phyloP scores from a whole-genome alignment of 2,113 vertebrate genomes.

The Hydrolagus affinis region DNA sequence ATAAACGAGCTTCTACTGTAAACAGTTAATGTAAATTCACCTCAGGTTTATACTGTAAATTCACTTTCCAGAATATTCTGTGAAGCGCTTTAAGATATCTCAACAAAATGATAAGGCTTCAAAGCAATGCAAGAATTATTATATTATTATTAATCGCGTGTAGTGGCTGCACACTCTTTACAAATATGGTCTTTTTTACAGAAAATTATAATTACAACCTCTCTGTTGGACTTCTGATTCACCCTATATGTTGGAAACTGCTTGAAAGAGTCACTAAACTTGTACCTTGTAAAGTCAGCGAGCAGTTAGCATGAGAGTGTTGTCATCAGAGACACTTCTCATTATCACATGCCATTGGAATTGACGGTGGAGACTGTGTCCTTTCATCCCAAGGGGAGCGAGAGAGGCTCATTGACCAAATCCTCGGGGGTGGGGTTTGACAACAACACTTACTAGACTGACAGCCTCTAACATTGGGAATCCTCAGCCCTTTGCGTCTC shows the following conservation, averaged over 20 bases:
- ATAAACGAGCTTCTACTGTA: too few relatives aligned
- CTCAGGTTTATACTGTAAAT: too few relatives aligned
- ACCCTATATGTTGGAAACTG: not conserved
- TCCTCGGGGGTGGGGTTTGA: conserved; percentile 19
- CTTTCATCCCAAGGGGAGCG: conserved; percentile 12
- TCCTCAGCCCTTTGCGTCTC: not conserved
- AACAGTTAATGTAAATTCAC: too few relatives aligned
- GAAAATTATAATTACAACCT: not conserved
- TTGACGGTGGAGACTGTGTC: not conserved
- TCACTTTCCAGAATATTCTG: too few relatives aligned
- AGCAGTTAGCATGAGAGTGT: not conserved
- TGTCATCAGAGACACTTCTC: not conserved
- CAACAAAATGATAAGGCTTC: too few relatives aligned
- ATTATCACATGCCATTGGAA: conserved; percentile 29
- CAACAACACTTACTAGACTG: not conserved
- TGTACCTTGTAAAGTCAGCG: too few relatives aligned
- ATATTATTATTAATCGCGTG: too few relatives aligned
- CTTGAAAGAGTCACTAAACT: not conserved
- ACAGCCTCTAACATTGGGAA: conserved; percentile 21
- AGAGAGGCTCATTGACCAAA: not conserved
- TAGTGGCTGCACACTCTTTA: too few relatives aligned
- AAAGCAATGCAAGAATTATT: too few relatives aligned
- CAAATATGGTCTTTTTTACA: too few relatives aligned
- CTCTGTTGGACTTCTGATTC: not conserved
- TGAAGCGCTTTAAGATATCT: too few relatives aligned